phyloP scores from a whole-genome alignment of 2,888 invertebrate species.

The Acholoe squamosa region DNA sequence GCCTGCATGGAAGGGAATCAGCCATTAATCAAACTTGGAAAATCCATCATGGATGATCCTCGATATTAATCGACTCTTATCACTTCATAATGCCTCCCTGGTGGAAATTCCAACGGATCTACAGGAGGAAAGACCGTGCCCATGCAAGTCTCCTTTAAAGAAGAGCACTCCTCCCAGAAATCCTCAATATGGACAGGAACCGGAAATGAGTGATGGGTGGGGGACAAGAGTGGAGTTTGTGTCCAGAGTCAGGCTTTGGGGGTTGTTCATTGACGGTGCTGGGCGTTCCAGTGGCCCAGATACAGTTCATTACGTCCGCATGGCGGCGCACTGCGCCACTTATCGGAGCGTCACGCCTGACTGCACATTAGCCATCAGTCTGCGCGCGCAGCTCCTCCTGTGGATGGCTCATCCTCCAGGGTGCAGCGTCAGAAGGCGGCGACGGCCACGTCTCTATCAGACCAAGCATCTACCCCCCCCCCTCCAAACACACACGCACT shows the following conservation, averaged over 20 bases:
- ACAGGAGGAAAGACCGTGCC: background rate
- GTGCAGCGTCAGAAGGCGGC: background rate
- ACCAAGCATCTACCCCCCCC: background rate
- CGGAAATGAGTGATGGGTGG: slow-evolving; percentile 24
- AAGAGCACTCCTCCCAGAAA: background rate
- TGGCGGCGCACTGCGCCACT: slow-evolving; percentile 23
- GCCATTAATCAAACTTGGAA: too few relatives aligned
- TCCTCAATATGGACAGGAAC: background rate
- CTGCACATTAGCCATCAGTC: slow-evolving; percentile 37
- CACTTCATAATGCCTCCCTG: background rate
- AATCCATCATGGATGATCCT: too few relatives aligned
- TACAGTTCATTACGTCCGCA: slow-evolving; percentile 27
- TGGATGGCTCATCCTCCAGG: slow-evolving; percentile 28
- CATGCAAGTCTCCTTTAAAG: background rate
- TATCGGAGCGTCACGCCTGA: slow-evolving; percentile 37
- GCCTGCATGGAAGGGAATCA: too few relatives aligned
- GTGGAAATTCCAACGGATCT: slow-evolving; percentile 1
- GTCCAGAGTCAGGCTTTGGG: background rate
- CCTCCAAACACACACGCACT: background rate
- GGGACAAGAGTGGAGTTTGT: background rate
- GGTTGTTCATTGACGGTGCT: slow-evolving; percentile 26
- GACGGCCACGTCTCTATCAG: slow-evolving; percentile 21
- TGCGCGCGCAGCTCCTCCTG: background rate
- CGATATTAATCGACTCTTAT: background rate
- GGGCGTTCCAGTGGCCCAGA: slow-evolving; percentile 60